phyloP scores from a whole-genome alignment of 2,113 vertebrate species.

The Heterocephalus glaber region DNA sequence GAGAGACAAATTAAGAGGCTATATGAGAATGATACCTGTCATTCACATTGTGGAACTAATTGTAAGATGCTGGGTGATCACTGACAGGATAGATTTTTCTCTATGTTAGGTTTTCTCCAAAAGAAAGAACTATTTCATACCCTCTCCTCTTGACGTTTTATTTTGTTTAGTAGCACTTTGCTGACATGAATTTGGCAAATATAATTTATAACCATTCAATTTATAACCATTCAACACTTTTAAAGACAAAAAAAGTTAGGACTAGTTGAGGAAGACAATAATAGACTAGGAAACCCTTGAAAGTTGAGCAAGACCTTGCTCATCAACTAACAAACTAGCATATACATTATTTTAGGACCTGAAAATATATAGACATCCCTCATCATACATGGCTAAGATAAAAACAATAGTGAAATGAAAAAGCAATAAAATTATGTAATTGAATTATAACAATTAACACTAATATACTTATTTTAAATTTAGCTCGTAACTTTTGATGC shows the following conservation, averaged over 20 bases:
- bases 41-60: not conserved
- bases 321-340: not conserved
- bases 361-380: not conserved
- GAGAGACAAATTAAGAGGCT: not conserved
- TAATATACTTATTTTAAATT: not conserved
- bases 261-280: not conserved
- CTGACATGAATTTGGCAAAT: not conserved
- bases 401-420: not conserved
- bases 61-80: not conserved
- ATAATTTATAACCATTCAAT: not conserved
- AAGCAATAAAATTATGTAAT: not conserved
- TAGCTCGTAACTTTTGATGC: not conserved
- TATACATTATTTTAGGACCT: not conserved
- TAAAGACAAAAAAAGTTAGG: not conserved
- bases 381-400: not conserved
- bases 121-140: not conserved
- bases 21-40: not conserved
- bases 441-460: not conserved
- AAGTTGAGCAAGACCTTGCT: not conserved
- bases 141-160: not conserved
- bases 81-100: not conserved
- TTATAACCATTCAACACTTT: not conserved
- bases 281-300: not conserved
- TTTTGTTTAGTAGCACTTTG: not conserved
- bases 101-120: not conserved